Evolutionary conservation across 2,113 vertebrate genomes (phyloP).

Genomic region (Toxostoma redivivum): DNA sequence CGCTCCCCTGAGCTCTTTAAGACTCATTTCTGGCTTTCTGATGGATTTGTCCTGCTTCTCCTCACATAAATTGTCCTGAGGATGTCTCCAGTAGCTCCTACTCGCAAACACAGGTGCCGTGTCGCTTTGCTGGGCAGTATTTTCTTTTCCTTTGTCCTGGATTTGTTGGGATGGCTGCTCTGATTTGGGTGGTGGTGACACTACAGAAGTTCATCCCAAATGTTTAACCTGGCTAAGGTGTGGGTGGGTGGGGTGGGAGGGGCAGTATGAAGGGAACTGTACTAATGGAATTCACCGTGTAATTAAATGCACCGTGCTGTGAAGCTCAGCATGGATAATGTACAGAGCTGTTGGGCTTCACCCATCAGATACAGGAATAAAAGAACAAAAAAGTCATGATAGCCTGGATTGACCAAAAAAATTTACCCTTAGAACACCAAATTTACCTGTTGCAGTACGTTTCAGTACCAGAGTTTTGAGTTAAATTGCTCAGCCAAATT

Average conservation of each 20-base stretch:
- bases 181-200: not conserved
- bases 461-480: not conserved
- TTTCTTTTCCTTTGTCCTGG: not conserved
- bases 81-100: not conserved
- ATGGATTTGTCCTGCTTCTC: slow-evolving; percentile 22
- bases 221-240: not conserved
- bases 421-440: not conserved
- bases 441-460: not conserved
- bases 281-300: not conserved
- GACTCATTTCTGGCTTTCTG: slow-evolving; percentile 28
- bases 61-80: not conserved
- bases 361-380: not conserved
- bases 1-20: not conserved
- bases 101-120: not conserved
- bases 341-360: not conserved
- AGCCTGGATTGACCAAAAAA: not conserved
- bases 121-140: slow-evolving; percentile 31
- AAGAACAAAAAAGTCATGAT: not conserved
- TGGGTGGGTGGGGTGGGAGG: not conserved
- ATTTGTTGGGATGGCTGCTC: not conserved
- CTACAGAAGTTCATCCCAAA: not conserved
- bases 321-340: not conserved
- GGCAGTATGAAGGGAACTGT: not conserved
- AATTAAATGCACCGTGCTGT: not conserved
- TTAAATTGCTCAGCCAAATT: not conserved